Base-by-base conservation (phyloP, 1,140 invertebrate species). In the Diachasma alloeum region DNA sequence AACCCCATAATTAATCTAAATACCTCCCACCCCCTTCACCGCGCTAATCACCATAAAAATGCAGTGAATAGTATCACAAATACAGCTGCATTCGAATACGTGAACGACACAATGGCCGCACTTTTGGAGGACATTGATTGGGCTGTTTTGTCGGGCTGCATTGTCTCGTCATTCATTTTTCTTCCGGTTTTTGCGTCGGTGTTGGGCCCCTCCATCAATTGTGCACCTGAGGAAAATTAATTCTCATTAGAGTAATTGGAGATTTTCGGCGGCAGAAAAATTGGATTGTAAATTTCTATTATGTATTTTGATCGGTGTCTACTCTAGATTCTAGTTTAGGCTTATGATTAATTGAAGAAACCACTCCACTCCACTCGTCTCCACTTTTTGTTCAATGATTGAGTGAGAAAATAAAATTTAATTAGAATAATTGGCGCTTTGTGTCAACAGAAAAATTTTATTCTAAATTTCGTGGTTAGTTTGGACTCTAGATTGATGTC, bases 71-170 rank as follows among this genome's bases (percentile, higher is more conserved):
- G 8, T 19, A 78, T 76, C 11, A 63, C 39, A 26, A 81, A 17
- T 2, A 71, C 56, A 59, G 69, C 26, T 13, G 71, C 48, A 59
- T 78, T 74, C 5, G 63, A 63, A 22, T 39, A 42, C 4, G 72
- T 68, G 75, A 80, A 39, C 46, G 78, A 79, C 37, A 81, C 24
- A 36, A 75, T 75, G 24, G 73, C 72, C 4, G 79, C 66, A 78
- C 77, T 81, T 39, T 75, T 87, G n/a, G 87, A 88, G 11, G 88
- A 89, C 83, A 88, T 88, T 69, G 88, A 90, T 72, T 88, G 87
- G 10, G 87, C 83, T 26, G 87, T 87, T 76, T 89, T 89, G 73
- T 89, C 87, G 56, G 83, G 83, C 79, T 82, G 79, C 48, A 75
- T 74, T n/a, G 77, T 74, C 5, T 80, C 69, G 10, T 87, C 81